Conservation (phyloP, 2,113 vertebrate species). For the Vulpes lagopus region DNA sequence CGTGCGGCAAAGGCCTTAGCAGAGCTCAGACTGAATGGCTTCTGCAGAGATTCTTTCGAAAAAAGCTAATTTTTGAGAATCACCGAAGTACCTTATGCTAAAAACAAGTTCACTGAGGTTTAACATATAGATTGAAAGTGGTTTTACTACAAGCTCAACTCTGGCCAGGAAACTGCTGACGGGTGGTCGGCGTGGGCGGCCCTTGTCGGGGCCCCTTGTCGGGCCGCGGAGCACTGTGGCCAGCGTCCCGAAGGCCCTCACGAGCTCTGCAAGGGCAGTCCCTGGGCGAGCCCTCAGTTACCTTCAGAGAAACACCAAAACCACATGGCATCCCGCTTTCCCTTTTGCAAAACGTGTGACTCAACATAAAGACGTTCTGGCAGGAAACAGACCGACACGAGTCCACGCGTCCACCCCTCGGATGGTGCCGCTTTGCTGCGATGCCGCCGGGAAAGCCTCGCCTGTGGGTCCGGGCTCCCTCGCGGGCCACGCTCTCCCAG, state of each 20-base stretch:
- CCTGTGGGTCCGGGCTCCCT: neutral
- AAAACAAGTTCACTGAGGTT: neutral
- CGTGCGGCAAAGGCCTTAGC: neutral
- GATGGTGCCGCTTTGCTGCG: fast-evolving
- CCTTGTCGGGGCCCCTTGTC: neutral
- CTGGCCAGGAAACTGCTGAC: neutral
- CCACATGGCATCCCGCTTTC: neutral
- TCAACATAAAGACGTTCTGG: neutral
- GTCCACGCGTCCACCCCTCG: neutral
- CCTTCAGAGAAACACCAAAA: neutral
- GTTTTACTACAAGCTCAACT: neutral
- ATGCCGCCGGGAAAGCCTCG: neutral
- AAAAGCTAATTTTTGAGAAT: neutral
- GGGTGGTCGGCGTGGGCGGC: neutral
- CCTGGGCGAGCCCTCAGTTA: neutral
- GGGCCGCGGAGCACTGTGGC: neutral
- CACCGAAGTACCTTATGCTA: neutral
- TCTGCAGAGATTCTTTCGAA: neutral
- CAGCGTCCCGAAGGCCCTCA: neutral
- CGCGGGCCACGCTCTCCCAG: neutral
- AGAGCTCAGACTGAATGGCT: neutral
- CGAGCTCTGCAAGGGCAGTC: neutral
- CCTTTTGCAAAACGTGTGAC: neutral
- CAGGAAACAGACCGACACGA: neutral
- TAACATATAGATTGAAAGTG: neutral